phyloP scores from a whole-genome alignment of 2,888 invertebrate species.

The Diarsia brunnea region DNA sequence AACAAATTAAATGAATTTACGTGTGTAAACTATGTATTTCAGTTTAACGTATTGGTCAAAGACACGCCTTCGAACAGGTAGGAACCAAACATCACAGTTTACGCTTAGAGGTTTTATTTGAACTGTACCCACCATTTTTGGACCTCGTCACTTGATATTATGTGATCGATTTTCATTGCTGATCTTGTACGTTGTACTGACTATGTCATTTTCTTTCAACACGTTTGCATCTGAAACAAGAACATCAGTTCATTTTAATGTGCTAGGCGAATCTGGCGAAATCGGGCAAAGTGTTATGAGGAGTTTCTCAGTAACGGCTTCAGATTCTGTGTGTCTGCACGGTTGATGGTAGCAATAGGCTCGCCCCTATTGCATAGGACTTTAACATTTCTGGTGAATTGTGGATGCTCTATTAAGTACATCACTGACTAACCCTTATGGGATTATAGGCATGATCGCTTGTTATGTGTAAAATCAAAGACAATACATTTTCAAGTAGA shows the following conservation, averaged over 20 bases:
- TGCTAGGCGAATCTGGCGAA: too few species aligned
- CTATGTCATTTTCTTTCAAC: neutral
- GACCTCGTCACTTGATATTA: neutral
- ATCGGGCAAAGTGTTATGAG: too few species aligned
- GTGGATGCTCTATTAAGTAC: too few species aligned
- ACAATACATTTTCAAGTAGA: neutral
- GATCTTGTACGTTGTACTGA: neutral
- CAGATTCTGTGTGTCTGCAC: too few species aligned
- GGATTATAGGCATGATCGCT: too few species aligned
- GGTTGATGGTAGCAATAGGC: too few species aligned
- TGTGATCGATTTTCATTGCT: neutral
- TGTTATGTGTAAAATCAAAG: too few species aligned
- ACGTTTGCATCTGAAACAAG: conserved; percentile 21
- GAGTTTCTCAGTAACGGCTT: too few species aligned
- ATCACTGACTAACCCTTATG: too few species aligned
- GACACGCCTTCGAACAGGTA: neutral
- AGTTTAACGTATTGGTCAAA: neutral
- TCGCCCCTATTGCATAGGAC: too few species aligned
- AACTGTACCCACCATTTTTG: conserved; percentile 8
- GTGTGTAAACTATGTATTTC: neutral
- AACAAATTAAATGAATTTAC: neutral
- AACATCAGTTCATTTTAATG: neutral
- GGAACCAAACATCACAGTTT: neutral
- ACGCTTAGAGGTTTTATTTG: neutral
- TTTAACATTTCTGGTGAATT: too few species aligned